phyloP scores from a whole-genome alignment of 2,797 vertebrate genomes.

The Dromococcyx pavoninus region DNA sequence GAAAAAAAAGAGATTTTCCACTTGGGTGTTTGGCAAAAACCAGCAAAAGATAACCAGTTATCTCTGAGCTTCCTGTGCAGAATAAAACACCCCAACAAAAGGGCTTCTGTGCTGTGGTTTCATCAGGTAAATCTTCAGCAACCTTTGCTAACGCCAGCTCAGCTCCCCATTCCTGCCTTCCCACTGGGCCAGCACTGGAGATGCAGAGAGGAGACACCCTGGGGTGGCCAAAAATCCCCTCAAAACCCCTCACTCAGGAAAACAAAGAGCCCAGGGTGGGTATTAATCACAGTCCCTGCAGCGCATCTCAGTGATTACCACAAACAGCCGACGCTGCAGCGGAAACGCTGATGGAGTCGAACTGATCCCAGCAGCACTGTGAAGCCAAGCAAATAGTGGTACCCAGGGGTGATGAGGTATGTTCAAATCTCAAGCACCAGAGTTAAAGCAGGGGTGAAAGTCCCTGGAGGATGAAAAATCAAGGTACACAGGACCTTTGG shows the following conservation, averaged over 20 bases:
- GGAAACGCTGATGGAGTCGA: neutral
- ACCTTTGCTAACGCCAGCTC: neutral
- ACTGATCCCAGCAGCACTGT: rapidly evolving
- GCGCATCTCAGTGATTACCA: neutral
- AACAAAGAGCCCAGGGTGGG: neutral
- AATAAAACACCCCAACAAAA: neutral
- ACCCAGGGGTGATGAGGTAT: neutral
- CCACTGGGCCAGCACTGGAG: rapidly evolving
- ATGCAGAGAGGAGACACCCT: neutral
- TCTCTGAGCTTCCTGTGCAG: neutral
- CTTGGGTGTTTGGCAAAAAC: neutral
- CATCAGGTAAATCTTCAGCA: neutral
- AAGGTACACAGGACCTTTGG: neutral
- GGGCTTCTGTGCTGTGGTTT: neutral
- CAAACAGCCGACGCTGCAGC: neutral
- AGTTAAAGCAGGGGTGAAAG: neutral
- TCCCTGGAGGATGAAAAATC: neutral
- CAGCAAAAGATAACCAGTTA: neutral
- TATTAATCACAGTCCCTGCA: neutral
- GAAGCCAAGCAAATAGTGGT: neutral
- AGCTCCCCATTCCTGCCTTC: neutral
- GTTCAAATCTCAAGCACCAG: neutral
- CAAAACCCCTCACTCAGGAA: neutral
- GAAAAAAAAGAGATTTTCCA: neutral
- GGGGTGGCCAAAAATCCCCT: neutral